Conservation (phyloP, 1,140 invertebrate species). For the Zaprionus taronus region DNA sequence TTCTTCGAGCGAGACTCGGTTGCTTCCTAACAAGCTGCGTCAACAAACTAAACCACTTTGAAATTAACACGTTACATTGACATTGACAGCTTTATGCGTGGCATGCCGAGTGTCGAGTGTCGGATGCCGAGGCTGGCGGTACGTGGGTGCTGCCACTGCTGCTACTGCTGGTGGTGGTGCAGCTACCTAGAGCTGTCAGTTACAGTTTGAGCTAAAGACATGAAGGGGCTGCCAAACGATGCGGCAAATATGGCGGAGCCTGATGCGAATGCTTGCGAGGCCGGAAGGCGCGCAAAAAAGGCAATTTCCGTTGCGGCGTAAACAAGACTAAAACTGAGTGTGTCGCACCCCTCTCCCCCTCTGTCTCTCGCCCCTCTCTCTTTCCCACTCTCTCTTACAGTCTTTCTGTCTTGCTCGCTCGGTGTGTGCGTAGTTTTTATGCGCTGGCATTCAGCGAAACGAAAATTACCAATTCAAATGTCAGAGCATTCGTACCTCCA, state of each 20-base stretch:
- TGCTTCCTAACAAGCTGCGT: slow-evolving; percentile 71
- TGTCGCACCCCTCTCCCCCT: not conserved
- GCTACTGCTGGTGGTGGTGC: not conserved
- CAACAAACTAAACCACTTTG: slow-evolving; percentile 83
- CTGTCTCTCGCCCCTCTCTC: not conserved
- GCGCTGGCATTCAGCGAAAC: slow-evolving; percentile 48
- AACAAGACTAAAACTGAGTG: slow-evolving; percentile 37
- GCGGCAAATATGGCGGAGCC: slow-evolving; percentile 55
- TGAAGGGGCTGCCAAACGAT: slow-evolving; percentile 50
- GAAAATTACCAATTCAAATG: slow-evolving; percentile 80
- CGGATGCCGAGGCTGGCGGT: slow-evolving; percentile 34
- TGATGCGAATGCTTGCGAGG: slow-evolving; percentile 47
- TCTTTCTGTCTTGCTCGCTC: not conserved
- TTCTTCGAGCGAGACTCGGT: slow-evolving; percentile 2
- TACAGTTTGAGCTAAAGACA: slow-evolving; percentile 46
- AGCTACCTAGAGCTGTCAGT: slow-evolving; percentile 54
- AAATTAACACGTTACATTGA: slow-evolving; percentile 83
- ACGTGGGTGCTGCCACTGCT: slow-evolving; percentile 13
- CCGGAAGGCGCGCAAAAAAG: slow-evolving; percentile 74
- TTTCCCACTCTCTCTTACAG: slow-evolving; percentile 9
- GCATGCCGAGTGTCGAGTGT: slow-evolving; percentile 70
- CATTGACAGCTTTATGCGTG: slow-evolving; percentile 81
- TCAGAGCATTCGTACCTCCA: slow-evolving; percentile 51
- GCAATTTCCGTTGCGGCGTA: slow-evolving; percentile 74
- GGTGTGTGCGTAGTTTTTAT: slow-evolving; percentile 52